Percentiles rank a stretch among this genome's conserved stretches.
Conservation (phyloP, 2,888 invertebrate genomes). For the Agrotis clavis region DNA sequence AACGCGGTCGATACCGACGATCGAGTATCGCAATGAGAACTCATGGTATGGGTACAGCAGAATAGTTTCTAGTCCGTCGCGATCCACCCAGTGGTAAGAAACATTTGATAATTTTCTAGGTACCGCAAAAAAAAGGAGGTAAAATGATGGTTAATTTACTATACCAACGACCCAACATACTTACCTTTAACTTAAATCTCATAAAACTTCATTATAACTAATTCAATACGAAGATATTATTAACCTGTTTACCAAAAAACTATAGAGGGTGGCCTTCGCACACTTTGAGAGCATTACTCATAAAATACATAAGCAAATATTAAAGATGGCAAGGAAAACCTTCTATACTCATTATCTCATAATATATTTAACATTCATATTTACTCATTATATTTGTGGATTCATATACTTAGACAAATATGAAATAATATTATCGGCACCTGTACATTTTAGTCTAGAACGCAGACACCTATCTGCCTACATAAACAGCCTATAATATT, state of each 20-base stretch:
- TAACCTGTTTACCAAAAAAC: constrained; percentile 26
- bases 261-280: constrained; percentile 27
- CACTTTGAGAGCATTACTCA: constrained; percentile 22
- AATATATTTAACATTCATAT: constrained; percentile 3
- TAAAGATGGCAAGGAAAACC: constrained; percentile 20
- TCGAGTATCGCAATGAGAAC: too few relatives aligned
- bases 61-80: too few relatives aligned
- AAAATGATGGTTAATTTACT: too few relatives aligned
- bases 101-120: too few relatives aligned
- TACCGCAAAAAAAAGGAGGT: too few relatives aligned
- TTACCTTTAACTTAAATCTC: neutral
- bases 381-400: constrained; percentile 18
- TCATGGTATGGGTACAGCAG: too few relatives aligned
- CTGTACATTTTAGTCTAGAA: neutral
- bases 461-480: too few relatives aligned
- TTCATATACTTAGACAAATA: constrained; percentile 20
- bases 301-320: constrained; percentile 22
- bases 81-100: too few relatives aligned
- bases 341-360: neutral
- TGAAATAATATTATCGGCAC: constrained; percentile 5
- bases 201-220: constrained; percentile 4
- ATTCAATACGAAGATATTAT: neutral
- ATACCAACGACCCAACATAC: neutral
- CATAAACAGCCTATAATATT: too few relatives aligned
- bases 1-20: too few relatives aligned